Evolutionary conservation across 2,113 vertebrate species (phyloP), one percentile per base, ranked within the genome.

Genomic region (Lanius ludovicianus): DNA sequence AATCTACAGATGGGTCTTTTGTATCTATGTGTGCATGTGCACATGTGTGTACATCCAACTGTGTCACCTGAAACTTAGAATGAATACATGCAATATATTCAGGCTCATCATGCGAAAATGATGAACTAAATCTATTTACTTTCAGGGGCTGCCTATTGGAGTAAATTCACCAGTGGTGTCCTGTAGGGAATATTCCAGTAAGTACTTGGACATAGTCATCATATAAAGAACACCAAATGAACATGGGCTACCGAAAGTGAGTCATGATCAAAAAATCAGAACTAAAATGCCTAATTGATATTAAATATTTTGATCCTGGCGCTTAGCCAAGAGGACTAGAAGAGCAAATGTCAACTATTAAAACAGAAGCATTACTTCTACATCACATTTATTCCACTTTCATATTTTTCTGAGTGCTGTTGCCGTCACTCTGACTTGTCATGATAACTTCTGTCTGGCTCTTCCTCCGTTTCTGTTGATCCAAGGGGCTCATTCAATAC

Each of bases 381-480:
- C 23, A 84, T 94, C 35, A 25, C 31, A 47, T 77, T 76, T 96
- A 80, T 84, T 80, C 60, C 10, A 47, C 47, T 52, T 87, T 6
- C 47, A n/a, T 74, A 71, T 68, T 94, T 96, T 92, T 86, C 79
- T 94, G 22, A 63, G 12, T 69, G 16, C 16, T 67, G 33, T 64
- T 94, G 53, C 56, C 42, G 52, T 90, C 71, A 75, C 75, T 96
- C 52, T 88, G 87, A 83, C 30, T 60, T 76, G 55, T 62, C 87
- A 56, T 37, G 95, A 83, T 88, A 95, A 90, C 67, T 88, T 91
- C 19, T 78, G 92, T 74, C 79, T 89, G 88, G 60, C 18, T 91
- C 55, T 69, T 88, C 56, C 39, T 68, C 49, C 55, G 4, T 35
- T 96, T 91, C 76, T 92, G 39, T 80, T 89, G 83, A 84, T 95